Base-by-base conservation (phyloP, 2,113 vertebrate genomes). In the Choloepus hoffmanni region DNA sequence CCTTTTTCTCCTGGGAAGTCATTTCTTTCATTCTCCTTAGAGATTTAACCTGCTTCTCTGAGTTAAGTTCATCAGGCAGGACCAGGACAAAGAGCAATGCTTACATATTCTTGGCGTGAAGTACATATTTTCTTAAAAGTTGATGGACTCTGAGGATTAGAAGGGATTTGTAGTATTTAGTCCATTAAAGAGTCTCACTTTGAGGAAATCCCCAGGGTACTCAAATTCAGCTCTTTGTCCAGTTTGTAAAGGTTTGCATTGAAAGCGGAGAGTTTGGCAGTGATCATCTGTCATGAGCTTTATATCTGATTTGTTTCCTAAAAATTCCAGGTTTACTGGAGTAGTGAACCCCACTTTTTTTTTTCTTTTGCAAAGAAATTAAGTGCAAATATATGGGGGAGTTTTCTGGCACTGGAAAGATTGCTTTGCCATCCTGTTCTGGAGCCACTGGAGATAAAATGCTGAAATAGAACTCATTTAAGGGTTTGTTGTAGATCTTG, bases 281-380 rank as follows among this genome's bases (percentile, higher is more conserved):
- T 19, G 53, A 73, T 68, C 36, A 24, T n/a, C 43, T 83, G 2
- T 53, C 78, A 85, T 33, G 60, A 95, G 24, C 19, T 85, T 72
- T 76, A 43, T 3, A 63, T 30, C 67, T 50, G 74, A 63, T 58
- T 58, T 81, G 63, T n/a, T 74, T 14, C 60, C 28, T 65, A 53
- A 65, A 14, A 95, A 62, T 70, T 85, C 50, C 70, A 70, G 48
- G 28, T 50, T 94, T 74, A 21, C 53, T 93, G 43, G 26, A 92
- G 13, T 40, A 23, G 15, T n/a, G 12, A 85, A 74, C 68, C 4
- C 13, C 67, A 58, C 33, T 18, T 16, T 58, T 15, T 55, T 55
- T 55, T 55, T 55, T 55, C 12, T 70, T 55, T 58, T 53, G 12
- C 58, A 85, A 88, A 97, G 55, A 94, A 81, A 53, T 72, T 53